Evolutionary conservation across 2,113 vertebrate species (phyloP).

Genomic region (Sorex fumeus): DNA sequence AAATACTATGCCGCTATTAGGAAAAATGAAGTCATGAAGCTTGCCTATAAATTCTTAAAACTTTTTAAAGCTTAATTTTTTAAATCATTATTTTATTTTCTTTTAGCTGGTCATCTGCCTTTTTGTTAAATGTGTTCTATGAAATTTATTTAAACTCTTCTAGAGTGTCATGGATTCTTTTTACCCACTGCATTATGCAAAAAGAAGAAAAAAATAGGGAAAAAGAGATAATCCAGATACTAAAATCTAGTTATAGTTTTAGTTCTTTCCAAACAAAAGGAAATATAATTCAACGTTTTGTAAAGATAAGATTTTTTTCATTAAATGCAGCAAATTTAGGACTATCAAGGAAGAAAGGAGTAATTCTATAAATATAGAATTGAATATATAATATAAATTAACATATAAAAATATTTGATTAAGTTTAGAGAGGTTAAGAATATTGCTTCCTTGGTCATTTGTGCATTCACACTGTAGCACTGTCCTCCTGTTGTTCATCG

Average conservation of each 20-base stretch:
- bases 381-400: constrained; percentile 46
- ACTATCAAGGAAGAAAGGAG: constrained; percentile 30
- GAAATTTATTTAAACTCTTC: constrained; percentile 55
- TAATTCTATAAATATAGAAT: constrained; percentile 5
- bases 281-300: constrained; percentile 53
- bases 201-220: neutral
- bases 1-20: too few species aligned
- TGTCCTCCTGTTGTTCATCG: too few species aligned
- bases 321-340: constrained; percentile 65
- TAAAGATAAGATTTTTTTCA: neutral
- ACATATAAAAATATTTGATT: constrained; percentile 41
- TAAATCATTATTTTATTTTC: constrained; percentile 38
- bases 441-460: constrained; percentile 27
- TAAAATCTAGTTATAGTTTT: constrained; percentile 43
- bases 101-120: neutral
- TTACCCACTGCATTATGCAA: neutral
- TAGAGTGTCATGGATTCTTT: constrained; percentile 36
- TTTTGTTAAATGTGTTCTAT: constrained; percentile 37
- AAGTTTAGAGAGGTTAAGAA: constrained; percentile 9
- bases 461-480: constrained; percentile 6
- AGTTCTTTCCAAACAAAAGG: neutral
- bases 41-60: too few species aligned
- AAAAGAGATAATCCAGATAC: neutral
- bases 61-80: constrained; percentile 12
- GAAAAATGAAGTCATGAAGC: too few species aligned